phyloP scores from a whole-genome alignment of 2,113 vertebrate species.

The Leptocoma aspasia region DNA sequence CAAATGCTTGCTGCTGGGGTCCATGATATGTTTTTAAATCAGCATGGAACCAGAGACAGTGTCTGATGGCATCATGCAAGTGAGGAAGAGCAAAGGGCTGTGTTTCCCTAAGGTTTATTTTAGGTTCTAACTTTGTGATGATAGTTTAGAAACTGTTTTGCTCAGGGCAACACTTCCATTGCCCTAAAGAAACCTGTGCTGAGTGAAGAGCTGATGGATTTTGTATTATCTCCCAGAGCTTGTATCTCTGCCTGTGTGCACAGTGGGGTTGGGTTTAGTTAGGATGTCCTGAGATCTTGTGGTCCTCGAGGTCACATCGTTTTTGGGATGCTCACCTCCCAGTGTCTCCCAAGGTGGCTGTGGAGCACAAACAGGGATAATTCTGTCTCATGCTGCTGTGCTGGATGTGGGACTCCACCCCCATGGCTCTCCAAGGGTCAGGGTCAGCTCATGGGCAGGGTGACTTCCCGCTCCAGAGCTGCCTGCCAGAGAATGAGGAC shows the following conservation, averaged over 20 bases:
- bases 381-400: neutral
- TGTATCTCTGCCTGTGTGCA: neutral
- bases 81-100: neutral
- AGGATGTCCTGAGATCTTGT: neutral
- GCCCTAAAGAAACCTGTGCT: neutral
- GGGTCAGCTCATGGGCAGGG: neutral
- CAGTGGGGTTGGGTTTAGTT: neutral
- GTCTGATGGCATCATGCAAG: neutral
- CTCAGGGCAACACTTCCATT: neutral
- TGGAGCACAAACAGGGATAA: neutral
- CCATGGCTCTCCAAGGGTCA: neutral
- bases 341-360: neutral
- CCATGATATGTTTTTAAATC: neutral
- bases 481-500: neutral
- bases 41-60: neutral
- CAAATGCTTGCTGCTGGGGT: neutral
- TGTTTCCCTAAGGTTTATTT: neutral
- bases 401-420: neutral
- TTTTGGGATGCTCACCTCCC: neutral
- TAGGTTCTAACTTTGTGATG: neutral
- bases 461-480: neutral
- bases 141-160: neutral
- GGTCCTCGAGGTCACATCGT: fast-evolving
- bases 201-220: neutral
- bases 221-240: neutral